Evolutionary conservation across 2,113 vertebrate genomes (phyloP).

Genomic region (Halichoerus grypus): DNA sequence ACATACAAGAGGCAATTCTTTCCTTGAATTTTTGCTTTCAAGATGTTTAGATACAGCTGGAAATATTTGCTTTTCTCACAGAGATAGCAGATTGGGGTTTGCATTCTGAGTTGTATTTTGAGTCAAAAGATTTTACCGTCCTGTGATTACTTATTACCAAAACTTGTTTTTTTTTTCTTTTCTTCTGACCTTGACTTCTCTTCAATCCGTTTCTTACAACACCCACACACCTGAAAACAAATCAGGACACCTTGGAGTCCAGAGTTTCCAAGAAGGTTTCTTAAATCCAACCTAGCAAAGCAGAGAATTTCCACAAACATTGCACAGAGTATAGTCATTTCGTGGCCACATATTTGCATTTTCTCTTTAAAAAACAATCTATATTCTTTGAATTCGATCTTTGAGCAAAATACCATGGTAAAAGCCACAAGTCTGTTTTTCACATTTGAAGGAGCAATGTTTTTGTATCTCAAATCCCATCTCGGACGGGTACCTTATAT

Average conservation of each 20-base stretch:
- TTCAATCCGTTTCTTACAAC: not conserved
- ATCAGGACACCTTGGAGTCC: not conserved
- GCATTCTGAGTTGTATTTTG: not conserved
- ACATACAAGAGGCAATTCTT: constrained; percentile 67
- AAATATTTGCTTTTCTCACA: constrained; percentile 66
- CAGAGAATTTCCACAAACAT: not conserved
- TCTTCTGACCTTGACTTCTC: not conserved
- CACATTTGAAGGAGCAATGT: not conserved
- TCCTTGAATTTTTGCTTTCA: constrained; percentile 72
- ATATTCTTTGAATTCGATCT: not conserved
- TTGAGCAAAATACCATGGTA: not conserved
- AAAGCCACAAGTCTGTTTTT: not conserved
- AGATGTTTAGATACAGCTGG: constrained; percentile 67
- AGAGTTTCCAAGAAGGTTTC: not conserved
- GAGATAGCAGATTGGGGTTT: not conserved
- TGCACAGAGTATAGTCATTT: not conserved
- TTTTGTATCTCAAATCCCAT: not conserved
- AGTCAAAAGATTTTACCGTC: constrained; percentile 3
- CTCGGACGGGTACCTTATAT: not conserved
- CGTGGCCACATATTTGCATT: not conserved
- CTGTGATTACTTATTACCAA: constrained; percentile 3
- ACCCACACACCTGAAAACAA: not conserved
- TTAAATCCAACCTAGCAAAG: not conserved
- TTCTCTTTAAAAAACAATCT: not conserved
- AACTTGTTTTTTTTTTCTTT: not conserved